phyloP scores from a whole-genome alignment of 2,888 invertebrate species.

The Dascillus cervinus region DNA sequence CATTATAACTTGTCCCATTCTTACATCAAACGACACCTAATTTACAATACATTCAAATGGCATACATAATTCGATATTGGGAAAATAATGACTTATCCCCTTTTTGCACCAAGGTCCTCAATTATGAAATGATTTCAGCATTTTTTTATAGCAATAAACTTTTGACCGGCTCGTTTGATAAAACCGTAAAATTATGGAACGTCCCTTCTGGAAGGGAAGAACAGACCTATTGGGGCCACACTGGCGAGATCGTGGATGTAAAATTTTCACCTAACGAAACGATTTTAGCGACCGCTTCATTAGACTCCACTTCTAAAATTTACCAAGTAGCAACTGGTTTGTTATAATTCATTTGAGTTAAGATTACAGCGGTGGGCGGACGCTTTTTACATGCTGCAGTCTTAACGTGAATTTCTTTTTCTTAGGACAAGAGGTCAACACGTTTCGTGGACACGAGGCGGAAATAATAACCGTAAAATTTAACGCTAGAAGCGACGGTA shows the following conservation, averaged over 20 bases:
- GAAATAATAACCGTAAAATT: constrained; percentile 1
- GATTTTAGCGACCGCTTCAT: constrained; percentile 1
- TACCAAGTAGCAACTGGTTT: constrained; percentile 1
- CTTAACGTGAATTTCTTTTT: too few relatives aligned
- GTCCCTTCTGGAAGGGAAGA: neutral
- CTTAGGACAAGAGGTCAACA: neutral
- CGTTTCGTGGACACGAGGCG: constrained; percentile 1
- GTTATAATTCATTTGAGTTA: neutral
- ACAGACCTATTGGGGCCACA: neutral
- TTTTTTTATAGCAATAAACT: constrained; percentile 1
- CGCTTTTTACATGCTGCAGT: too few relatives aligned
- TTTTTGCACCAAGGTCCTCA: too few relatives aligned
- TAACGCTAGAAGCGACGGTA: neutral
- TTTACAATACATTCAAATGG: too few relatives aligned
- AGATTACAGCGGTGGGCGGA: too few relatives aligned
- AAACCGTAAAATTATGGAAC: constrained; percentile 1
- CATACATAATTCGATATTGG: too few relatives aligned
- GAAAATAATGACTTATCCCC: too few relatives aligned
- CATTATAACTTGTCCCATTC: too few relatives aligned
- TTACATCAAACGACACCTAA: too few relatives aligned
- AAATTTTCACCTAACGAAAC: constrained; percentile 1
- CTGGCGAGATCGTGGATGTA: neutral
- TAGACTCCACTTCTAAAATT: constrained; percentile 1
- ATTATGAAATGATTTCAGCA: too few relatives aligned
- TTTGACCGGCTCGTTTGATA: constrained; percentile 1